Evolutionary conservation across 2,888 invertebrate species (phyloP).

Genomic region (Sussaba pulchella): DNA sequence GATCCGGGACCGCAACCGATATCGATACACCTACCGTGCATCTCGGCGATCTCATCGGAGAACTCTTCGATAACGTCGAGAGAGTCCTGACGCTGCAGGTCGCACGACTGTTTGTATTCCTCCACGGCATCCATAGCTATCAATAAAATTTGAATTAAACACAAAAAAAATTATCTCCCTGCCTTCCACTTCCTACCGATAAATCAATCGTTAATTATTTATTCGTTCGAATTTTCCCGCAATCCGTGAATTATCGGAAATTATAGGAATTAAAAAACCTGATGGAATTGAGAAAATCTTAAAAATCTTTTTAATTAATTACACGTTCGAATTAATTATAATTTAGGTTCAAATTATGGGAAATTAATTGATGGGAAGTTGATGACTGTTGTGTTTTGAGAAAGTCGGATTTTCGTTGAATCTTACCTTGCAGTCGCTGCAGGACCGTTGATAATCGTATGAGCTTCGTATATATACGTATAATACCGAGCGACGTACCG

Average conservation of each 20-base stretch:
- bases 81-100: conserved; percentile 89
- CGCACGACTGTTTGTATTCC: conserved; percentile 88
- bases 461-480: too few species aligned
- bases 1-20: conserved; percentile 92
- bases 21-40: conserved; percentile 85
- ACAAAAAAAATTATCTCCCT: neutral
- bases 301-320: neutral
- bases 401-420: too few species aligned
- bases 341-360: too few species aligned
- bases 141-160: neutral
- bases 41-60: conserved; percentile 79
- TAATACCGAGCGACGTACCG: conserved; percentile 13
- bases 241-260: too few species aligned
- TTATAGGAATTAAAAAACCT: too few species aligned
- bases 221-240: too few species aligned
- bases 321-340: too few species aligned
- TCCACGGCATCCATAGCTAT: conserved; percentile 75
- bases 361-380: too few species aligned
- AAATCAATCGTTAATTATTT: neutral
- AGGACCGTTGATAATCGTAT: neutral
- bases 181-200: neutral
- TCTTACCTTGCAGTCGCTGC: neutral
- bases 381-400: neutral
- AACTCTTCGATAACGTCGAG: conserved; percentile 88
- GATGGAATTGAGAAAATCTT: too few species aligned